Evolutionary conservation across 2,888 invertebrate genomes (phyloP), one percentile per base, ranked within the genome.

Genomic region (Drosophila stalkeri): DNA sequence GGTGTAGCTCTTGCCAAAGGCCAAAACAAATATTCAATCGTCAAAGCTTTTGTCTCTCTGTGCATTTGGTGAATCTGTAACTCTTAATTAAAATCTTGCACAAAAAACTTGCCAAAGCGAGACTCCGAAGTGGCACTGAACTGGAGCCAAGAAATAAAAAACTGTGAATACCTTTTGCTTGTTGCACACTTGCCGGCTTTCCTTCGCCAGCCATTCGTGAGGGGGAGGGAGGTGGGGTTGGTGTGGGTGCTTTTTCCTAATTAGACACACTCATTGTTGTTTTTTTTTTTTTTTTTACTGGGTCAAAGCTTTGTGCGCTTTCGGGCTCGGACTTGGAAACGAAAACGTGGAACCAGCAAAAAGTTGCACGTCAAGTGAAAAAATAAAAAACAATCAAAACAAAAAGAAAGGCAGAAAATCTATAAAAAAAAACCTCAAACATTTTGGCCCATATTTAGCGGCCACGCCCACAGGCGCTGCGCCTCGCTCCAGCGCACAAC

Each of bases 391-490:
- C 39, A 55, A 56, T 27, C 0, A 41, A 8, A 41, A 41, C 12
- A 41, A 47, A 31, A 47, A 27, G 14, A 20, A 14, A 9, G 18
- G 18, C 27, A 14, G 16, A 20, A 9, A 52, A 27, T 52, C 44
- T 43, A 46, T 41, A 14, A 54, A 64, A 47, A 55, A 75, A 88
- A 86, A 71, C 86, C 87, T 89, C 84, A 82, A 87, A 87, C 82
- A 77, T 75, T 72, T 76, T 89, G 89, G 85, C 85, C 85, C 85
- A 89, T 77, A 85, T 85, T 81, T 73, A 85, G 72, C 72, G 69
- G 77, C 69, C 75, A 79, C 75, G 86, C 86, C 89, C 64, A 64
- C 57, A 65, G 81, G 86, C 86, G 76, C 63, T 69, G 65, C 71
- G 44, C 63, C 68, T 63, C 71, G 44, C 70, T 63, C 56, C 61